These are phyloP conservation scores for Polietes domitor DNA, from an alignment of 2,888 invertebrate species.

Conservation along the genomic window DNA sequence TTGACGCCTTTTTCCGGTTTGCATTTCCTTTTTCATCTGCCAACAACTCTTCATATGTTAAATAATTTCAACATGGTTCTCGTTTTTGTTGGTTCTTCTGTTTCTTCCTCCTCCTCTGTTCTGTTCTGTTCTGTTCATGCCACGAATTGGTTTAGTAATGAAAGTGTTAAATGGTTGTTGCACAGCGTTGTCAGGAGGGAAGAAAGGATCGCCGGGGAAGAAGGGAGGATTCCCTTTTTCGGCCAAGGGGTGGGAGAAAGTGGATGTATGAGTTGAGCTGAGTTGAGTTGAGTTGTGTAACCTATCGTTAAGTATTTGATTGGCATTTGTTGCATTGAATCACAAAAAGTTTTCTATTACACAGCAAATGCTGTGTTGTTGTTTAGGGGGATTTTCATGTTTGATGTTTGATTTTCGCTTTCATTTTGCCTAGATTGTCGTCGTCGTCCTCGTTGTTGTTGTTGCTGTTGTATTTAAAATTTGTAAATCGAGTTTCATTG, in stretches of 20 bases:
- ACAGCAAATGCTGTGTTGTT: conserved; percentile 29
- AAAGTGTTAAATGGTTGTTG: conserved; percentile 38
- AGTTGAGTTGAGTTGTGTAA: conserved; percentile 30
- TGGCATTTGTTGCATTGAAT: conserved; percentile 61
- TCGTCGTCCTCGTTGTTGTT: background rate
- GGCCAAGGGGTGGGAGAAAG: conserved; percentile 15
- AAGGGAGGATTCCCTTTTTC: background rate
- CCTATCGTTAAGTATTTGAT: conserved; percentile 61
- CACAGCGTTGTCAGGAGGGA: background rate
- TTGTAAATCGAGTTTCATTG: conserved; percentile 13
- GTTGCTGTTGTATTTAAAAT: conserved; percentile 13
- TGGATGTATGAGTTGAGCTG: background rate
- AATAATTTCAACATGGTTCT: background rate
- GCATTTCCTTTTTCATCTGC: conserved; percentile 54
- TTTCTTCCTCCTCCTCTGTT: no score
- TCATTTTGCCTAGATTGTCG: background rate
- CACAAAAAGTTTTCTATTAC: conserved; percentile 42
- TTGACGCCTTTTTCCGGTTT: conserved; percentile 63
- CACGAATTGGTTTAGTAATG: conserved; percentile 33
- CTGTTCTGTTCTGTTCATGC: background rate
- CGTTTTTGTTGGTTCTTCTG: background rate
- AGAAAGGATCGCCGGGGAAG: background rate
- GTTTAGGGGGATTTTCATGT: background rate
- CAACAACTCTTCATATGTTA: background rate
- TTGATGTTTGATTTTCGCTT: conserved; percentile 10